Evolutionary conservation across 2,888 invertebrate species (phyloP), one percentile per base, ranked within the genome.

Genomic region (Campopleginae sp.): DNA sequence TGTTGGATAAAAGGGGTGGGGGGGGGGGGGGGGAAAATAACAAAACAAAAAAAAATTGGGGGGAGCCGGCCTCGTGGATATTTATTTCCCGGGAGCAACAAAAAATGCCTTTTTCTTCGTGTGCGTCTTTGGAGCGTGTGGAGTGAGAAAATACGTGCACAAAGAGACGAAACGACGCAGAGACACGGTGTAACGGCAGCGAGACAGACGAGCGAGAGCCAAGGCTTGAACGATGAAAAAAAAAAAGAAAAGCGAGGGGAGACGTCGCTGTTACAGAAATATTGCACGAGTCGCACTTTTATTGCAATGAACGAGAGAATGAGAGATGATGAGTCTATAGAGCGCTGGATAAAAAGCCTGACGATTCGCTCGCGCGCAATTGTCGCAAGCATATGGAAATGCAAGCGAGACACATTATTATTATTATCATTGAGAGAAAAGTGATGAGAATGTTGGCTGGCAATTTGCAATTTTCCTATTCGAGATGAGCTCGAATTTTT

Each of bases 81-180:
- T 82, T 83, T 77, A 80, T 82, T 85, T 77, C 80, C 77, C 72
- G 63, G 72, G 23, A 74, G 82, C 80, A 81, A 86, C 80, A 72
- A 82, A 86, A 70, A 66, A 58, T 48, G 27, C 51, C 38, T 63
- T 38, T 51, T 48, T 72, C 23, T 65, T 33, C 46, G 42, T 63
- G 46, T 54, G 42, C 48, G 46, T 54, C 38, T 23, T 27, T 33
- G 19, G 27, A 19, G 44, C 31, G 10, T 23, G 33, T 23, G 33
- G 54, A 70, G 75, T n/a, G 80, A 58, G 87, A 88, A 87, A n/a
- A 76, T 81, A 86, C 87, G 84, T 86, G 76, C 82, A n/a, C n/a
- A 85, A 79, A 82, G 82, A 78, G 71, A 42, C 63, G 19, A 51
- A 80, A 71, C 82, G 80, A 85, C 65, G 65, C 74, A 31, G 31